Evolutionary conservation across 2,113 vertebrate genomes (phyloP).

Genomic region (Odocoileus virginianus): DNA sequence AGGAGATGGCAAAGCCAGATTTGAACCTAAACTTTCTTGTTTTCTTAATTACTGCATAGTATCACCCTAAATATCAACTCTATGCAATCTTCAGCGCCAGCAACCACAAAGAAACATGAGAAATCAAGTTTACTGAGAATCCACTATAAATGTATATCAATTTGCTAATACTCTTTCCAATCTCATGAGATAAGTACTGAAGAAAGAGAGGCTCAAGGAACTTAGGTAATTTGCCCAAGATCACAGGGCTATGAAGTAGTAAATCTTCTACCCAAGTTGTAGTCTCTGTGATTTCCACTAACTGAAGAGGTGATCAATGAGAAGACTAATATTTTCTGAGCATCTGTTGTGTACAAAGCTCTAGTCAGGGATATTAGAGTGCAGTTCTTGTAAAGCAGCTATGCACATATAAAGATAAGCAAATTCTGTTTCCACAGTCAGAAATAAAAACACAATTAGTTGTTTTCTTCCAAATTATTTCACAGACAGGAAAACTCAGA

Average conservation of each 20-base stretch:
- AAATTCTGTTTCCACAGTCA: neutral
- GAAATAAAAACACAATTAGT: neutral
- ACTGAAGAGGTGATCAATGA: neutral
- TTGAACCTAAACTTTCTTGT: neutral
- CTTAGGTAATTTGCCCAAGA: neutral
- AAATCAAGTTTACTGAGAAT: neutral
- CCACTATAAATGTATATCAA: rapidly evolving
- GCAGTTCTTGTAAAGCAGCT: neutral
- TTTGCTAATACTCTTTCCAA: neutral
- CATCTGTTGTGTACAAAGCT: neutral
- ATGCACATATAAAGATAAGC: neutral
- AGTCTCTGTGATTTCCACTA: neutral
- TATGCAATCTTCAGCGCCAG: neutral
- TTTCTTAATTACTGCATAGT: neutral
- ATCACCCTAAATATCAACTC: neutral
- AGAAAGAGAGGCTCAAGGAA: neutral
- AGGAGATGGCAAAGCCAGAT: neutral
- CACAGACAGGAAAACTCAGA: neutral
- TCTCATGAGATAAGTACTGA: neutral
- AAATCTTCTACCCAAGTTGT: neutral
- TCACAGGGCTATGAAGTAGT: neutral
- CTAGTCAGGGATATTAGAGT: neutral
- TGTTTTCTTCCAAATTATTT: neutral
- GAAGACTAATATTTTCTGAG: neutral
- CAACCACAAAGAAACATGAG: neutral